Base-by-base conservation (phyloP, 1,140 invertebrate species). In the Scylla paramamosain region DNA sequence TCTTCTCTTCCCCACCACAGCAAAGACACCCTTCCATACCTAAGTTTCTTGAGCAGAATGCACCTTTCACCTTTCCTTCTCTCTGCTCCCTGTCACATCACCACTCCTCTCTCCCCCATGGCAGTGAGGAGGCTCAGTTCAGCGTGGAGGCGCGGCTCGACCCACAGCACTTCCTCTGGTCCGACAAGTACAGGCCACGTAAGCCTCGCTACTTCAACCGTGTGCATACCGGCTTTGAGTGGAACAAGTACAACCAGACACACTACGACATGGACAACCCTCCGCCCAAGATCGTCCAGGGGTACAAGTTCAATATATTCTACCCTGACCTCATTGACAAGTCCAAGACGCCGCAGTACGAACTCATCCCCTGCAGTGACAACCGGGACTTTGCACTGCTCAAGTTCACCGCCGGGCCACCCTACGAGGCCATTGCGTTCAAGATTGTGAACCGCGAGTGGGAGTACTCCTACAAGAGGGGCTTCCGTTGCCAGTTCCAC, bases 191-290 rank as follows among this genome's bases (percentile, higher is more conserved):
- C 97, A 97, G 99, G 16, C 99, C 99, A 0, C 97, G 99, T 31
- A 99, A 99, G 97, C 99, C 99, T 0, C 97, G 99, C 92, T 99
- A 99, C 97, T 99, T 99, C 97, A 99, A 99, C 97, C 98, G 99
- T 31, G 96, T 96, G 25, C 98, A 99, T 97, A 98, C 98, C 82
- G 96, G 99, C 7, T 99, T 99, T 97, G 99, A 99, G 97, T 99
- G 99, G 99, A 99, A 99, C 97, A 99, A 99, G 97, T 99, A 99
- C 97, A 99, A 99, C 97, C 99, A 99, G 97, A 99, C 99, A 28
- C 99, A 99, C 97, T 99, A 99, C 97, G 99, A 99, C 97, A 99
- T 99, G 98, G 99, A 99, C 97, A 99, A 99, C 97, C 99, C 99
- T 77, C 99, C 99, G 28, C 99, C 99, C 0, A 99, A 99, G 97